Evolutionary conservation across 2,797 vertebrate genomes (phyloP).

Genomic region (Peromyscus eremicus): DNA sequence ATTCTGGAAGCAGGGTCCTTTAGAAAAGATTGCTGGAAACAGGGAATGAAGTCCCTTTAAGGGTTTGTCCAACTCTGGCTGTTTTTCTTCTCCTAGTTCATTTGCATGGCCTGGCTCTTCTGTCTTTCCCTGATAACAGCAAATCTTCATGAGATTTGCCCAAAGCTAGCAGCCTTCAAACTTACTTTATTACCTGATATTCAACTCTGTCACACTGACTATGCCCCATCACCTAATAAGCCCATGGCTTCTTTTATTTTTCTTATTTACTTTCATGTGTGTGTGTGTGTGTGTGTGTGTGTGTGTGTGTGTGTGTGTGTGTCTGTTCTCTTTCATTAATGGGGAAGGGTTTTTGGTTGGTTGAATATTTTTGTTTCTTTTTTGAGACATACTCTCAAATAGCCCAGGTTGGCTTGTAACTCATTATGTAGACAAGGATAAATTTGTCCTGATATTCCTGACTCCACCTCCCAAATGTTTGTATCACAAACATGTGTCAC

Average conservation of each 20-base stretch:
- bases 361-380: not conserved
- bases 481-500: not conserved
- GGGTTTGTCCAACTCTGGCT: not conserved
- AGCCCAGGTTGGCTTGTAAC: not conserved
- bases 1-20: slow-evolving; percentile 58
- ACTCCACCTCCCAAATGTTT: not conserved
- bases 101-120: not conserved
- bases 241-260: not conserved
- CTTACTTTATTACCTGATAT: not conserved
- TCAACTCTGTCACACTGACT: not conserved
- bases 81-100: not conserved
- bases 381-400: not conserved
- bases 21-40: slow-evolving; percentile 15
- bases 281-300: not conserved
- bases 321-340: not conserved
- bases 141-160: not conserved
- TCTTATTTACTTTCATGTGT: no score
- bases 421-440: no score
- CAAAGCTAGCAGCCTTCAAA: not conserved
- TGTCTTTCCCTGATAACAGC: not conserved
- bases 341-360: not conserved
- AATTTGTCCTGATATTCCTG: not conserved
- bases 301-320: not conserved
- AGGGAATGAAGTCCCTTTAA: not conserved
- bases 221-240: not conserved